These are phyloP conservation scores for Diabrotica virgifera DNA, from an alignment of 1,140 invertebrate species.

Conservation along the genomic window DNA sequence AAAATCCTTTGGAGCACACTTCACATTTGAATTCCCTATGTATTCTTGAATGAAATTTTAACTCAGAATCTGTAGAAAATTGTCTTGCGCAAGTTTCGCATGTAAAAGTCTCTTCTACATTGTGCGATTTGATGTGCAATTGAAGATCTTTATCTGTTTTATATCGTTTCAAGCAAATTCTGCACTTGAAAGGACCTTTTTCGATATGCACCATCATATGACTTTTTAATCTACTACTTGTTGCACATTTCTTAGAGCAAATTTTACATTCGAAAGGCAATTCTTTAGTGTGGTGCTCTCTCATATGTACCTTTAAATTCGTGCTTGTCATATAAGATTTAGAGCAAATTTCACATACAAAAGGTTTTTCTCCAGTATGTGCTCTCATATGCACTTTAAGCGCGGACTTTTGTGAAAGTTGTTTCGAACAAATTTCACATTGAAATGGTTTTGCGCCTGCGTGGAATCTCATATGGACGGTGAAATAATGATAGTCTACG, in stretches of 20 bases:
- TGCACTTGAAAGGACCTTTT: neutral
- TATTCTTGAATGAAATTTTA: slow-evolving; percentile 50
- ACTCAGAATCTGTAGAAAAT: slow-evolving; percentile 53
- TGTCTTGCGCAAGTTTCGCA: slow-evolving; percentile 49
- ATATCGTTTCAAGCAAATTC: neutral
- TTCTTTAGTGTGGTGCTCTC: slow-evolving; percentile 24
- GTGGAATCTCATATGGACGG: slow-evolving; percentile 38
- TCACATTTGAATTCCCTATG: neutral
- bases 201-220: no score
- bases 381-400: neutral
- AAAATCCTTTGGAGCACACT: neutral
- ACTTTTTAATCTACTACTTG: neutral
- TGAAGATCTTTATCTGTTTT: slow-evolving; percentile 51
- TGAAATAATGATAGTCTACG: slow-evolving; percentile 56
- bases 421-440: slow-evolving; percentile 6
- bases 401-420: neutral
- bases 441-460: slow-evolving; percentile 10
- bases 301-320: neutral
- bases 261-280: neutral
- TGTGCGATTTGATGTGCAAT: slow-evolving; percentile 58
- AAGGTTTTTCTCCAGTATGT: no score
- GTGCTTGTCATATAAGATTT: neutral
- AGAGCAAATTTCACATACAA: no score
- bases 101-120: slow-evolving; percentile 37
- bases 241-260: neutral